phyloP scores from a whole-genome alignment of 2,888 invertebrate species.

The Myopa testacea region DNA sequence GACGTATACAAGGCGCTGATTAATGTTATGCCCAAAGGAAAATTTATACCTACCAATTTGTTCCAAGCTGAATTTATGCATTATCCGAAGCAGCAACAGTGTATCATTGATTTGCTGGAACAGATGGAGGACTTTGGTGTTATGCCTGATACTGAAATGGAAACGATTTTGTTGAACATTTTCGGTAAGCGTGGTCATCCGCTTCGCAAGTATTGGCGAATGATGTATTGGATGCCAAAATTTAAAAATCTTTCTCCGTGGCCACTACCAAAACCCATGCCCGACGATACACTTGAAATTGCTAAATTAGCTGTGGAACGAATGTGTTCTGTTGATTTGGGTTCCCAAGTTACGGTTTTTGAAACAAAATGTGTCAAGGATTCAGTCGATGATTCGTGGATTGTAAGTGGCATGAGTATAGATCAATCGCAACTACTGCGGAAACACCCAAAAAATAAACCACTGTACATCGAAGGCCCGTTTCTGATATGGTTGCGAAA shows the following conservation, averaged over 20 bases:
- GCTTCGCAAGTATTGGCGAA: constrained; percentile 80
- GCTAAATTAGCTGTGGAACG: constrained; percentile 86
- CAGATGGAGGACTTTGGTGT: constrained; percentile 97
- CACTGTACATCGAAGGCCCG: constrained; percentile 89
- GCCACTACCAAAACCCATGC: constrained; percentile 82
- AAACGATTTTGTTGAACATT: constrained; percentile 81
- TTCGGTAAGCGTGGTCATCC: constrained; percentile 86
- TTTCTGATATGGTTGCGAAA: constrained; percentile 83
- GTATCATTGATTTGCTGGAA: constrained; percentile 84
- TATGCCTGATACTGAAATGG: constrained; percentile 91
- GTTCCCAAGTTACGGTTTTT: constrained; percentile 75
- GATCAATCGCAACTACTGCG: constrained; percentile 78
- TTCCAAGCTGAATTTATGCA: constrained; percentile 92
- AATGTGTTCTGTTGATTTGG: constrained; percentile 85
- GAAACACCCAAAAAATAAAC: constrained; percentile 72
- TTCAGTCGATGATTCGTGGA: constrained; percentile 89
- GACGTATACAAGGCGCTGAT: constrained; percentile 88
- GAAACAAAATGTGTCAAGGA: constrained; percentile 78
- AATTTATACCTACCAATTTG: constrained; percentile 83
- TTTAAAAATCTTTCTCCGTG: constrained; percentile 91
- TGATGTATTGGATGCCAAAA: constrained; percentile 95
- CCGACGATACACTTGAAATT: constrained; percentile 80
- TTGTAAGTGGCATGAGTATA: constrained; percentile 87
- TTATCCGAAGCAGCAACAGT: constrained; percentile 96
- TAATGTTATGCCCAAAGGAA: constrained; percentile 89